Percentiles rank a stretch among this genome's conserved stretches.
Conservation (phyloP, 1,140 invertebrate genomes). For the Globodera ellingtonae region DNA sequence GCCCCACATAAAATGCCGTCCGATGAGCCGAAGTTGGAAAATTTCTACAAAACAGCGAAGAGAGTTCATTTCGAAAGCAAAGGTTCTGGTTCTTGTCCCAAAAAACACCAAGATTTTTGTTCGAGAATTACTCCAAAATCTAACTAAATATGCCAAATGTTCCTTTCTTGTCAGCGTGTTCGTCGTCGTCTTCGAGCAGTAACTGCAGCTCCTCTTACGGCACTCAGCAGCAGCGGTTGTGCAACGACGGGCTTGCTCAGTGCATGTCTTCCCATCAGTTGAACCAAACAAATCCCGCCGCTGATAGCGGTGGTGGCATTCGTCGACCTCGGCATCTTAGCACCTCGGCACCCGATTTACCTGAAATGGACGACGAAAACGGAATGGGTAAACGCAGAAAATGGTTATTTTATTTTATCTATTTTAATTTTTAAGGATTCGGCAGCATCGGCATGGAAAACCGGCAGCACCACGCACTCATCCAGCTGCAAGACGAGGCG, state of each 20-base stretch:
- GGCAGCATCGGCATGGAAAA: not conserved
- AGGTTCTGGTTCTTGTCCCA: not conserved
- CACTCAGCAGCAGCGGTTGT: not conserved
- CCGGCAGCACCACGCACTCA: conserved; percentile 44
- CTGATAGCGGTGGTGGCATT: not conserved
- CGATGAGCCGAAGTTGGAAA: not conserved
- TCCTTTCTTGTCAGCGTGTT: not conserved
- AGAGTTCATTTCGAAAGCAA: not conserved
- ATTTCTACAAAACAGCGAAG: not conserved
- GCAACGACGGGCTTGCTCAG: not conserved
- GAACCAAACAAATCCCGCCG: not conserved
- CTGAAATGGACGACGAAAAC: not conserved
- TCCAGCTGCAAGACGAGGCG: conserved; percentile 49
- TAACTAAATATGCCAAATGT: not conserved
- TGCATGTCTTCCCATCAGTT: not conserved
- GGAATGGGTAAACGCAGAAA: not conserved
- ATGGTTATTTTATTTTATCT: not conserved
- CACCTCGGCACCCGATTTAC: not conserved
- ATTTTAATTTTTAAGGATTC: conserved; percentile 12
- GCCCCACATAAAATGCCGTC: not conserved
- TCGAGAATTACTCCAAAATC: not conserved
- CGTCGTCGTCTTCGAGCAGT: not conserved
- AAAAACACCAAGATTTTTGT: not conserved
- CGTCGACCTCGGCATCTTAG: too few relatives aligned
- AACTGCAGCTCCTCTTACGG: not conserved